These are phyloP conservation scores for Coboldia fuscipes DNA, from an alignment of 1,140 invertebrate species.

Conservation along the genomic window DNA sequence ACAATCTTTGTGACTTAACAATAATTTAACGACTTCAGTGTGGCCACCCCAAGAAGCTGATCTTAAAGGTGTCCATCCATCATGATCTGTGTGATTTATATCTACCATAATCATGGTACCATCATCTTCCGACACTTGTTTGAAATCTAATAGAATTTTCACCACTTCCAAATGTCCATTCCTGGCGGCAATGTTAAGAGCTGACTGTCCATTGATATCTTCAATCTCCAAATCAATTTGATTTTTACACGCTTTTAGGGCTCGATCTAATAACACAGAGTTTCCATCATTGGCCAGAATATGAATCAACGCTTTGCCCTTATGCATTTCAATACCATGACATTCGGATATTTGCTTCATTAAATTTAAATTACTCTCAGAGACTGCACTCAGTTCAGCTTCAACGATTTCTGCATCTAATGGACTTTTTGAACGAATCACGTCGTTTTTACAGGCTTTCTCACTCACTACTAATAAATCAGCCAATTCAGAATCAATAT, in stretches of 20 bases:
- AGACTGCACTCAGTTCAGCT: not conserved
- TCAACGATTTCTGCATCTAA: conserved; percentile 13
- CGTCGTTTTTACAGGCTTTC: conserved; percentile 15
- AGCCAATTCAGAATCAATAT: conserved; percentile 20
- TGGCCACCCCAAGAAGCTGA: conserved; percentile 85
- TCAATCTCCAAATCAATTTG: conserved; percentile 32
- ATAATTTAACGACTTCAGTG: conserved; percentile 65
- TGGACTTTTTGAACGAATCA: conserved; percentile 17
- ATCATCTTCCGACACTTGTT: conserved; percentile 15
- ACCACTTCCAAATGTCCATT: conserved; percentile 58
- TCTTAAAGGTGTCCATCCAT: conserved; percentile 73
- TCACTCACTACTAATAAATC: conserved; percentile 18
- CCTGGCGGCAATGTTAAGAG: conserved; percentile 60
- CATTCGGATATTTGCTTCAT: conserved; percentile 18
- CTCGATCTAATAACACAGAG: conserved; percentile 34
- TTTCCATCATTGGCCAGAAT: conserved; percentile 54
- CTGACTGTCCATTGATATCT: conserved; percentile 59
- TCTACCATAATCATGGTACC: conserved; percentile 36
- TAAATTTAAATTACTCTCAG: conserved; percentile 6
- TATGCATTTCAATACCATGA: conserved; percentile 28
- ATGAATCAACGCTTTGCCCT: conserved; percentile 47
- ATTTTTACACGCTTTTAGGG: conserved; percentile 33
- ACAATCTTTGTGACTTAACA: conserved; percentile 53
- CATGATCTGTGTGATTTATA: conserved; percentile 65
- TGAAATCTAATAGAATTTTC: conserved; percentile 25